phyloP scores from a whole-genome alignment of 2,888 invertebrate genomes.

The Apeira syringaria region DNA sequence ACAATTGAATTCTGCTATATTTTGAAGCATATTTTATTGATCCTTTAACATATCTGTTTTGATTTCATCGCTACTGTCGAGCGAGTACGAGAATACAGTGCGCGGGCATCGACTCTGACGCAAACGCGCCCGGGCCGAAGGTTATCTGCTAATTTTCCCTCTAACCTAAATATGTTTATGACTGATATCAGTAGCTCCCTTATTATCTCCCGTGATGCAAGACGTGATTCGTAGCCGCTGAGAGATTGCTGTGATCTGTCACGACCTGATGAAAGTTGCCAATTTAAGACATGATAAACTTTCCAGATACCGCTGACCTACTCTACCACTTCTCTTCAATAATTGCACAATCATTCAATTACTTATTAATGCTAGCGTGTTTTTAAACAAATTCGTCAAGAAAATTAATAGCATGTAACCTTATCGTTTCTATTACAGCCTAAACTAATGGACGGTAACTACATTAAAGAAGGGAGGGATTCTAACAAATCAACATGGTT shows the following conservation, averaged over 20 bases:
- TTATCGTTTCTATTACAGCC: constrained; percentile 80
- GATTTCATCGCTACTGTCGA: neutral
- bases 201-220: constrained; percentile 14
- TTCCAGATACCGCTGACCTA: constrained; percentile 4
- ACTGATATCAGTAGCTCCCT: neutral
- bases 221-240: constrained; percentile 9
- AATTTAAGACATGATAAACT: constrained; percentile 5
- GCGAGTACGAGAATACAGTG: no score
- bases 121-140: constrained; percentile 1
- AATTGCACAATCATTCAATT: no score
- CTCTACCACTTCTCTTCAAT: neutral
- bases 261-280: constrained; percentile 18
- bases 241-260: constrained; percentile 16
- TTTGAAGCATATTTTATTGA: no score
- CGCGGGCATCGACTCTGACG: constrained; percentile 1
- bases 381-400: no score
- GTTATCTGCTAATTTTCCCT: constrained; percentile 8
- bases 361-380: no score
- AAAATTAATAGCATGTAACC: no score
- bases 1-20: no score
- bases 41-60: no score
- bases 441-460: constrained; percentile 90
- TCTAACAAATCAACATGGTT: constrained; percentile 91
- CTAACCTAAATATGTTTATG: constrained; percentile 13
- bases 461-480: constrained; percentile 91